Conservation (phyloP, 2,888 invertebrate genomes). For the Drosophila mayaguana region DNA sequence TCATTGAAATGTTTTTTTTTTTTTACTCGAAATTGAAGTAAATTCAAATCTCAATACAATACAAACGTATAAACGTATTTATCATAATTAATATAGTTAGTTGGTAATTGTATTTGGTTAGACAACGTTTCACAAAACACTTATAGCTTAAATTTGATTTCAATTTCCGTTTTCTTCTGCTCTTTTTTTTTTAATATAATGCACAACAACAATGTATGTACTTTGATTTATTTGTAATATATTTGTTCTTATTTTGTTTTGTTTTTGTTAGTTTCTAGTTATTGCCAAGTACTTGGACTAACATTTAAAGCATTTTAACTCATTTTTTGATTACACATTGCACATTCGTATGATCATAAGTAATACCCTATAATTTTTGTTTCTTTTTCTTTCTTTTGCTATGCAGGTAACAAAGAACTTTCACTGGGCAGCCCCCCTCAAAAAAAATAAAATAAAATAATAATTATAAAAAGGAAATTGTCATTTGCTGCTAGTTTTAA, state of each 20-base stretch:
- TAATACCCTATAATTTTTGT: constrained; percentile 18
- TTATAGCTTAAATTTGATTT: constrained; percentile 55
- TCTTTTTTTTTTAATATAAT: constrained; percentile 31
- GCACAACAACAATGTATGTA: constrained; percentile 64
- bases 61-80: constrained; percentile 73
- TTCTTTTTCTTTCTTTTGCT: constrained; percentile 31
- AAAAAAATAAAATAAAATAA: neutral
- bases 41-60: constrained; percentile 55
- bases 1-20: constrained; percentile 24
- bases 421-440: constrained; percentile 37
- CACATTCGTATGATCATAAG: constrained; percentile 37
- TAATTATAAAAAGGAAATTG: neutral
- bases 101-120: constrained; percentile 72
- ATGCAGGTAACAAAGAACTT: constrained; percentile 53
- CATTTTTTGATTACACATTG: constrained; percentile 54
- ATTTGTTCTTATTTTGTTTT: neutral
- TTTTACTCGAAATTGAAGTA: constrained; percentile 16
- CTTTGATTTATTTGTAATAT: constrained; percentile 34
- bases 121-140: constrained; percentile 77
- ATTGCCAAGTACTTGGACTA: constrained; percentile 61
- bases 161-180: neutral
- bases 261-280: constrained; percentile 56
- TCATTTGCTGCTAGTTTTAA: constrained; percentile 12
- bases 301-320: constrained; percentile 65
- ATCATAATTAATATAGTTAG: constrained; percentile 57